phyloP scores from a whole-genome alignment of 2,113 vertebrate genomes.

The Misgurnus mizolepis region DNA sequence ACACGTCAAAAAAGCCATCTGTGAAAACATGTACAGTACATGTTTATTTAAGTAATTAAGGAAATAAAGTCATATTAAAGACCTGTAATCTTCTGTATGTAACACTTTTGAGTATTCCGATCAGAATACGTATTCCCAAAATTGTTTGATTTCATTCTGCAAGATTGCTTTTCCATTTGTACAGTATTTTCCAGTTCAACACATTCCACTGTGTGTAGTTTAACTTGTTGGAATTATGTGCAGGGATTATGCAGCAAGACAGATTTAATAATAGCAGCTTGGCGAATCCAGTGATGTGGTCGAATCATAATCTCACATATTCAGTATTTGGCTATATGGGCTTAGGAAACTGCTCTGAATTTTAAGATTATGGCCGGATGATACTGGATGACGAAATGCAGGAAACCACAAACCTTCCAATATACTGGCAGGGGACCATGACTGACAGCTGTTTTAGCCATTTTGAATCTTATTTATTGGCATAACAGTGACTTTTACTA shows the following conservation, averaged over 20 bases:
- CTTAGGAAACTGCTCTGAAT: conserved; percentile 67
- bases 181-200: not conserved
- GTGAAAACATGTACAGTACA: conserved; percentile 54
- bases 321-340: conserved; percentile 52
- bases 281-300: conserved; percentile 48
- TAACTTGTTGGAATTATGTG: conserved; percentile 32
- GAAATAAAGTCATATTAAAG: conserved; percentile 38
- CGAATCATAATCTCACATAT: conserved; percentile 49
- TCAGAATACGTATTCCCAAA: no score
- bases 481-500: conserved; percentile 54
- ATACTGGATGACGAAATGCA: conserved; percentile 66
- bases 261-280: conserved; percentile 50
- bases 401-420: conserved; percentile 69
- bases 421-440: conserved; percentile 66
- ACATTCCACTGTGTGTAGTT: conserved; percentile 33
- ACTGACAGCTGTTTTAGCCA: conserved; percentile 71
- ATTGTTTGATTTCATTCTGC: no score
- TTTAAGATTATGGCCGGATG: conserved; percentile 62
- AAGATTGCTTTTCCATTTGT: not conserved
- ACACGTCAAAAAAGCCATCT: conserved; percentile 53
- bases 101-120: not conserved
- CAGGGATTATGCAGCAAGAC: conserved; percentile 38
- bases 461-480: conserved; percentile 60
- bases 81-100: not conserved
- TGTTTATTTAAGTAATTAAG: conserved; percentile 58